A percentile compares a stretch with the other conserved stretches of the same genome.
These are phyloP conservation scores for Pachycephala philippinensis DNA, from an alignment of 2,113 vertebrate species.

Conservation along the genomic window DNA sequence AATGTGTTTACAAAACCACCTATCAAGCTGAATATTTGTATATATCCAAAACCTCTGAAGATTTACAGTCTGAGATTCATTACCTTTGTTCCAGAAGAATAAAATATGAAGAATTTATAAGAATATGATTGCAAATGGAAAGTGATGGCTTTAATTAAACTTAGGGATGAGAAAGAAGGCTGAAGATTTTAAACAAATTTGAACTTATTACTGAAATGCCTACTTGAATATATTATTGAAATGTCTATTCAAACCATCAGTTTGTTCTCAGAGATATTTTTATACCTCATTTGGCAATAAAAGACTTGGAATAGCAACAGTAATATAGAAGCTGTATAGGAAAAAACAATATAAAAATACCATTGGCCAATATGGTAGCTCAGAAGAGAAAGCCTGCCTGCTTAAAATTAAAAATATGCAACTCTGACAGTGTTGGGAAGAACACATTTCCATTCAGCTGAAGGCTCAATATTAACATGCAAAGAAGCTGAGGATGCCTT, in stretches of 20 bases:
- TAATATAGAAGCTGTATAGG: not conserved
- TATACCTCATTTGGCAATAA: not conserved
- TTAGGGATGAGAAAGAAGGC: slow-evolving; percentile 8
- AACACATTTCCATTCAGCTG: not conserved
- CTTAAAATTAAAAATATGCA: slow-evolving; percentile 18
- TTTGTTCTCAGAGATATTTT: slow-evolving; percentile 26
- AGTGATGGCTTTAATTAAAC: slow-evolving; percentile 53
- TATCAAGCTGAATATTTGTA: not conserved
- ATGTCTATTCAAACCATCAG: not conserved
- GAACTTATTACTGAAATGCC: slow-evolving; percentile 10
- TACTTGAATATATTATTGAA: slow-evolving; percentile 17
- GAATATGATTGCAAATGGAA: slow-evolving; percentile 33
- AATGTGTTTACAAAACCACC: not conserved
- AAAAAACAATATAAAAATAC: not conserved
- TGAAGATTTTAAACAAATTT: slow-evolving; percentile 47
- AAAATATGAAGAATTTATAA: not conserved
- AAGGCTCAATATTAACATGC: slow-evolving; percentile 1
- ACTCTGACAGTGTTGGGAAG: not conserved
- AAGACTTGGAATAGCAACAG: not conserved
- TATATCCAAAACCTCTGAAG: not conserved
- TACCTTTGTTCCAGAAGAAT: slow-evolving; percentile 28
- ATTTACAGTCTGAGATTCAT: not conserved
- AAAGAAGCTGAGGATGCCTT: not conserved
- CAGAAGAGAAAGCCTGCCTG: not conserved
- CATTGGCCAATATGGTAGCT: not conserved